Base-by-base conservation (phyloP, 2,113 vertebrate species). In the Dipodomys stephensi region DNA sequence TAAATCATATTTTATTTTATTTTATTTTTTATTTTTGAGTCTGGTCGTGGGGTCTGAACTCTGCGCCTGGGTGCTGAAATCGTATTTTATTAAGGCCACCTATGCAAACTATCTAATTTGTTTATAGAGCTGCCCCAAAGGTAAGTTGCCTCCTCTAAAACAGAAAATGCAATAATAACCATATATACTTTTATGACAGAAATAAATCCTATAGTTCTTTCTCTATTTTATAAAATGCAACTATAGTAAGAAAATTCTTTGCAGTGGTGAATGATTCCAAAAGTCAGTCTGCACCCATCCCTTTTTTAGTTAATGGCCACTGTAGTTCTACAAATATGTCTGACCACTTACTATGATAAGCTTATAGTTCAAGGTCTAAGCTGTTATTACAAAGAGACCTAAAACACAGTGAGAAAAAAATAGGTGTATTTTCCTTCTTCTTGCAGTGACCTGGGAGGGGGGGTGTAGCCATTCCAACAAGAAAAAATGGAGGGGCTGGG, bases 241-340 rank as follows among this genome's bases (percentile, higher is more conserved):
- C 86, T 10, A n/a, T 23, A 68, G 32, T 23, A 91, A 23, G 23
- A 46, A 76, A 60, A 68, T 82, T 76, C 28, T 80, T 79, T 72
- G 92, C 22, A 39, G 60, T 77, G 32, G 27, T 49, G 30, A 82
- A 62, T 87, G 23, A 81, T 64, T 87, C 69, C 68, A 35, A 82
- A 87, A 76, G 49, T 19, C 49, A 18, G 22, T 62, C 64, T 82
- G 16, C 23, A 62, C 49, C 32, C 16, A 69, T 83, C 83, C 82
- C 20, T 86, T 88, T 74, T 25, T 83, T 67, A 93, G 67, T 80
- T 73, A 91, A 62, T 94, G 30, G 28, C 9, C 32, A 82, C 28
- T 46, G 74, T 46, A 57, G 53, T 57, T 57, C 53, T 57, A 57
- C 15, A 46, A 87, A 69, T 82, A 64, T 82, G 87, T 90, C 76